Evolutionary conservation across 2,797 vertebrate species (phyloP), one percentile per base, ranked within the genome.

Genomic region (Lophius americanus): DNA sequence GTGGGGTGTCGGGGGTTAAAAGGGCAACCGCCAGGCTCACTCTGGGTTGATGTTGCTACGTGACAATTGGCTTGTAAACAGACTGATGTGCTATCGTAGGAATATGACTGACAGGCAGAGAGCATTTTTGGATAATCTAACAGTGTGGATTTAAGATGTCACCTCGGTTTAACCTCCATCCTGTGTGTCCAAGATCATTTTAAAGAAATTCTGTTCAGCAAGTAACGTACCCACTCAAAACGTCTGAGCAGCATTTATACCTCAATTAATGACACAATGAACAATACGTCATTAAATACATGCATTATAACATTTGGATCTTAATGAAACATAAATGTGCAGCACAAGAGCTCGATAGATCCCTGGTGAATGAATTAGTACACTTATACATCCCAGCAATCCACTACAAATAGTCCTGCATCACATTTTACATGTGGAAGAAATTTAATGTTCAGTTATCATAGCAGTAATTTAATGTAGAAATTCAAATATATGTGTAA

Each of bases 1-100:
- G 60, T 64, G 87, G 87, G 89, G 93, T 91, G 79, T 85, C 12
- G 75, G 75, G 79, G 76, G 79, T 81, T 77, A 81, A 86, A 80
- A 90, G 79, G 70, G 88, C 83, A 88, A 62, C 77, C 6, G 56
- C 57, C 54, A 77, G 52, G 70, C 43, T 47, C 59, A 53, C 39
- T 72, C 46, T 46, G 38, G 47, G 61, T 32, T 62, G 41, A 54
- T 8, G 23, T 57, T 63, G 14, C 50, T 62, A 60, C 56, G 64
- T 68, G 9, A 72, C 66, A 70, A 46, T 61, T 60, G 33, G 36
- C 55, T 53, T 42, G 44, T 7, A 65, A 51, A 64, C 42, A 60
- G 37, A 65, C 12, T 52, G 33, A 55, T 50, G 37, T 35, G 51
- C 47, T 42, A 61, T 13, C 10, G 35, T 7, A 41, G 14, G 59